Base-by-base conservation (phyloP, 2,888 invertebrate species). In the Byasa hedistus region DNA sequence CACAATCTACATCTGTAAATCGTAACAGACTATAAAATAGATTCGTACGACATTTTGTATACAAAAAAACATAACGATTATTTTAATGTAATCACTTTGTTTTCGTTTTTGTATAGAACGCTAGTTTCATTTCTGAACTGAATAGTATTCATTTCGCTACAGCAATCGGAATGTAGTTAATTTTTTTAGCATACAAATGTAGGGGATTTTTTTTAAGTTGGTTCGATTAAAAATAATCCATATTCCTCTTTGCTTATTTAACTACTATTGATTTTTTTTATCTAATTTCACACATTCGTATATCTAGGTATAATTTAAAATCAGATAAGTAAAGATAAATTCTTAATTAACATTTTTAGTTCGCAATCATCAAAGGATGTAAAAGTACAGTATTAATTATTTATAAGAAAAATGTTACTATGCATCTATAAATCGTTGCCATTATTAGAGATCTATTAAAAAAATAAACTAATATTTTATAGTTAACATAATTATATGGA, bases 41-140 rank as follows among this genome's bases (percentile, higher is more conserved):
- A 78, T 80, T 73, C 78, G 80, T 71, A 80, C 81, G 77, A 81
- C 75, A 81, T 78, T 73, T 71, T 72, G 76, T 79, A 78, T 75
- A 39, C 48, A n/a, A n/a, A 48, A 48, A 48, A 82, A 85, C 84
- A 82, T 83, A 84, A 84, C 83, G 83, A 85, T 85, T 85, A 83
- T 79, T 76, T 76, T 78, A 79, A 79, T 79, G 82, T 32, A 39
- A 39, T 15, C 39, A 84, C 84, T 81, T 77, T 69, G 72, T 64
- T 64, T 64, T 44, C 44, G 75, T 79, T n/a, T 76, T 74, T 79
- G 70, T 69, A 70, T 68, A 70, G 76, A 75, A 77, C 81, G 77
- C 78, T 70, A 77, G 81, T 79, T 73, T 69, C 71, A 70, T 81
- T 83, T 82, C 81, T 79, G 81, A 82, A 79, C 79, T 82, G 82